A percentile compares a stretch with the other conserved stretches of the same genome.
phyloP scores from a whole-genome alignment of 2,888 invertebrate species.

The Operophtera brumata region DNA sequence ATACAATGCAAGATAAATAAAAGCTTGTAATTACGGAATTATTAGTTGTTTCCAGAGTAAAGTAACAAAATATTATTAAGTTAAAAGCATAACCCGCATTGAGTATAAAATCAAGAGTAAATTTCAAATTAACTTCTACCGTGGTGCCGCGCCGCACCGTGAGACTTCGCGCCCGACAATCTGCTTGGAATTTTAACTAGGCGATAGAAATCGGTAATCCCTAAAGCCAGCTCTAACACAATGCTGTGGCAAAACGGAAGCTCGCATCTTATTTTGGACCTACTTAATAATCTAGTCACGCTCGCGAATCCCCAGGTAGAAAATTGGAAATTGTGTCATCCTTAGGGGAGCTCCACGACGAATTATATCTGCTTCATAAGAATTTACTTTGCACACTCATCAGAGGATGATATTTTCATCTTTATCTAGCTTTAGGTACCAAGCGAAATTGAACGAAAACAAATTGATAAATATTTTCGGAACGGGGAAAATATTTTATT shows the following conservation, averaged over 20 bases:
- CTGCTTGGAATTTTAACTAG: slow-evolving; percentile 73
- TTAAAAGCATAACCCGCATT: slow-evolving; percentile 24
- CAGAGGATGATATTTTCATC: slow-evolving; percentile 13
- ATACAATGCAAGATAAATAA: too few species aligned
- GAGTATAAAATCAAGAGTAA: slow-evolving; percentile 56
- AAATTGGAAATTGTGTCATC: slow-evolving; percentile 78
- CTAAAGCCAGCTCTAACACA: slow-evolving; percentile 65
- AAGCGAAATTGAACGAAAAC: slow-evolving; percentile 16
- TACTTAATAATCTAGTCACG: slow-evolving; percentile 77
- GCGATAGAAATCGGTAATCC: slow-evolving; percentile 72
- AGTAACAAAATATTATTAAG: not conserved
- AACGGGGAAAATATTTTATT: slow-evolving; percentile 30
- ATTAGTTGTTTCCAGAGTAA: too few species aligned
- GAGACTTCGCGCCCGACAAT: slow-evolving; percentile 63
- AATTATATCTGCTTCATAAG: slow-evolving; percentile 61
- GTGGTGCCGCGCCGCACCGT: slow-evolving; percentile 52
- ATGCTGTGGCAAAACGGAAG: slow-evolving; percentile 67
- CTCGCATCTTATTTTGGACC: slow-evolving; percentile 72
- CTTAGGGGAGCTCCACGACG: slow-evolving; percentile 55
- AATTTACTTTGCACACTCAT: slow-evolving; percentile 42
- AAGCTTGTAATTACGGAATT: too few species aligned
- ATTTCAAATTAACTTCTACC: slow-evolving; percentile 69
- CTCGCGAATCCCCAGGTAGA: slow-evolving; percentile 68
- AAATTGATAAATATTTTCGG: slow-evolving; percentile 9
- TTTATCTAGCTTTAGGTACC: slow-evolving; percentile 41